A percentile compares a stretch with the other conserved stretches of the same genome.
These are phyloP conservation scores for Phlogophora meticulosa DNA, from an alignment of 2,888 invertebrate species.

Conservation along the genomic window DNA sequence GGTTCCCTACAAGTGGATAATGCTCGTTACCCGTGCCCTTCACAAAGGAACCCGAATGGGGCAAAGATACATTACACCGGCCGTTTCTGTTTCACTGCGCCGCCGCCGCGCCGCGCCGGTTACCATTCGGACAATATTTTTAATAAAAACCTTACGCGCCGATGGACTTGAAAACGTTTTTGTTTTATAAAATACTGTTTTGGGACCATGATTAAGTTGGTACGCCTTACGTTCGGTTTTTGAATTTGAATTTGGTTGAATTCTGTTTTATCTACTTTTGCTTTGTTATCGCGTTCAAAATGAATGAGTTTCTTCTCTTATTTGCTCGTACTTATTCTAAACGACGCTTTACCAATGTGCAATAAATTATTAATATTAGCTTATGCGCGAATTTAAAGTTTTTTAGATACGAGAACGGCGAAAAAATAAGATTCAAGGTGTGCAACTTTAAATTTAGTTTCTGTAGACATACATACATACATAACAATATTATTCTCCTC, in stretches of 20 bases:
- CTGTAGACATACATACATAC: no score
- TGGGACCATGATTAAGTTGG: constrained; percentile 59
- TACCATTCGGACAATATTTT: constrained; percentile 78
- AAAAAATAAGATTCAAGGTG: no score
- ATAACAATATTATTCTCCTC: no score
- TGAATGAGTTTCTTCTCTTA: not conserved
- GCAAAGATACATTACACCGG: constrained; percentile 87
- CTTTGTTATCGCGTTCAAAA: not conserved
- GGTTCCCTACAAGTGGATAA: constrained; percentile 83
- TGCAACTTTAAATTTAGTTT: no score
- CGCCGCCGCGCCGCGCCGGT: constrained; percentile 69
- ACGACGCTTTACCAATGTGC: no score
- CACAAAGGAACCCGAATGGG: constrained; percentile 85
- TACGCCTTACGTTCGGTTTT: constrained; percentile 41
- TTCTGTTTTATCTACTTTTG: not conserved
- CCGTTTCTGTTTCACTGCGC: constrained; percentile 83
- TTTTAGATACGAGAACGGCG: no score
- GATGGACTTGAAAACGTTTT: constrained; percentile 67
- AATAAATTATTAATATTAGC: no score
- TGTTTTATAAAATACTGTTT: constrained; percentile 69
- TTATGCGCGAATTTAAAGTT: no score
- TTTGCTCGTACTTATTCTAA: no score
- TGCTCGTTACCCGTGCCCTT: constrained; percentile 87
- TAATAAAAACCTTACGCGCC: constrained; percentile 78
- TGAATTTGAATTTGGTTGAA: constrained; percentile 26